Percentiles rank a stretch among this genome's conserved stretches.
Evolutionary conservation across 2,888 invertebrate species (phyloP).

Genomic region (Hirudinaria manillensis): DNA sequence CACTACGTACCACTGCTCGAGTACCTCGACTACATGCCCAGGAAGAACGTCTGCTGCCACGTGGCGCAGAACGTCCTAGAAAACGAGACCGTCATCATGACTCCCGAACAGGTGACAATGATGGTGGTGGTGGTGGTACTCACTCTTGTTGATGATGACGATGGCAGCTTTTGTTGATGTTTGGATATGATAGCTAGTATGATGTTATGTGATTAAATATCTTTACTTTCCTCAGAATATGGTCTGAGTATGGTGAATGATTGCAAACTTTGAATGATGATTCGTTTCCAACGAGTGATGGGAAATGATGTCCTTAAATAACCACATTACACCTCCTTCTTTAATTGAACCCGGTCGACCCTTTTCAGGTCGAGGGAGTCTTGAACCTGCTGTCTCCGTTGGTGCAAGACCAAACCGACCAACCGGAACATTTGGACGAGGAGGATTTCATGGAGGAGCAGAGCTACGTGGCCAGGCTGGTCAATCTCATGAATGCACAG

Average conservation of each 20-base stretch:
- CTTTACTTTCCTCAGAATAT: background rate
- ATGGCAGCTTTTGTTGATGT: background rate
- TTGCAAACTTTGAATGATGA: background rate
- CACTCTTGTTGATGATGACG: background rate
- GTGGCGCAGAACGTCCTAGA: constrained; percentile 83
- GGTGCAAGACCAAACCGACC: constrained; percentile 65
- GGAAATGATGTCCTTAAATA: no score
- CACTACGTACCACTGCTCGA: constrained; percentile 79
- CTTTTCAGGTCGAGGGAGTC: constrained; percentile 68
- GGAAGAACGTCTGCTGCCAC: constrained; percentile 78
- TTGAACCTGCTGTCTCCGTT: constrained; percentile 75
- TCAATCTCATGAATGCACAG: constrained; percentile 56
- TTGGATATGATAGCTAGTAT: constrained; percentile 2
- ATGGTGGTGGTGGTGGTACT: background rate
- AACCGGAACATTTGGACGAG: constrained; percentile 59
- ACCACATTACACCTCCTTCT: no score
- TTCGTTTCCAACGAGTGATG: no score
- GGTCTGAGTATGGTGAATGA: no score
- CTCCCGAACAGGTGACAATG: constrained; percentile 70
- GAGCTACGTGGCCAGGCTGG: constrained; percentile 69
- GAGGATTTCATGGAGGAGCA: constrained; percentile 96
- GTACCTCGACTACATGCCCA: constrained; percentile 77
- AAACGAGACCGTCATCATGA: constrained; percentile 76
- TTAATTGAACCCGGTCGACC: no score
- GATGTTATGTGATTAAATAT: background rate